These are phyloP conservation scores for Tipula vernalis DNA, from an alignment of 2,888 invertebrate species.

Conservation along the genomic window DNA sequence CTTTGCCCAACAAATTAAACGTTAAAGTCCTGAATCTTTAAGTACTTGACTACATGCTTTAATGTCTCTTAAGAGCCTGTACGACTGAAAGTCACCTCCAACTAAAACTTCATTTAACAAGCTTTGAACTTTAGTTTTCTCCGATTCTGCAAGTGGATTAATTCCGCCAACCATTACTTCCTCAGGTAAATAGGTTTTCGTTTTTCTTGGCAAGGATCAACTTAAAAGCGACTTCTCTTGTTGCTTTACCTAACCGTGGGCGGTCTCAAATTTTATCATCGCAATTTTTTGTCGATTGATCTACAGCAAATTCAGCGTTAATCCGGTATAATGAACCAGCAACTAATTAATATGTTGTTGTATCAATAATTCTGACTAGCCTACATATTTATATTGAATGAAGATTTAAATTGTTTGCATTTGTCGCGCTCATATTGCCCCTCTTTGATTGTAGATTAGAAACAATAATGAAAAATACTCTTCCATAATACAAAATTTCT, in stretches of 20 bases:
- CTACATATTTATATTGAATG: constrained; percentile 18
- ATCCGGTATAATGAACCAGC: constrained; percentile 40
- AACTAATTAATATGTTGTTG: constrained; percentile 39
- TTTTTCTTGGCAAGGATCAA: neutral
- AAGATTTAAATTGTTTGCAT: neutral
- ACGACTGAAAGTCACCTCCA: neutral
- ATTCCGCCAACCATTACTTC: neutral
- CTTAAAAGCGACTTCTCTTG: neutral
- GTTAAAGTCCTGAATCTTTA: constrained; percentile 42
- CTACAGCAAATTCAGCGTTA: constrained; percentile 26
- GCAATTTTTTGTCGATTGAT: neutral
- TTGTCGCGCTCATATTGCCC: neutral
- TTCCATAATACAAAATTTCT: no score
- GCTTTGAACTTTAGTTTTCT: neutral
- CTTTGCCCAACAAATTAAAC: constrained; percentile 42
- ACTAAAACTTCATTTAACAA: neutral
- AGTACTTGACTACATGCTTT: constrained; percentile 40
- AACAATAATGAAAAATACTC: neutral
- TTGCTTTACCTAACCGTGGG: neutral
- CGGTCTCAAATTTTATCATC: neutral
- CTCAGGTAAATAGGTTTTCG: neutral
- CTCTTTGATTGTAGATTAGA: no score
- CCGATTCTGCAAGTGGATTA: neutral
- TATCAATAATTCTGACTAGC: constrained; percentile 27
- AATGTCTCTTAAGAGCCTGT: constrained; percentile 31